Conservation (phyloP, 35 echinoderm and acorn worm species). For the Diadema setosum region DNA sequence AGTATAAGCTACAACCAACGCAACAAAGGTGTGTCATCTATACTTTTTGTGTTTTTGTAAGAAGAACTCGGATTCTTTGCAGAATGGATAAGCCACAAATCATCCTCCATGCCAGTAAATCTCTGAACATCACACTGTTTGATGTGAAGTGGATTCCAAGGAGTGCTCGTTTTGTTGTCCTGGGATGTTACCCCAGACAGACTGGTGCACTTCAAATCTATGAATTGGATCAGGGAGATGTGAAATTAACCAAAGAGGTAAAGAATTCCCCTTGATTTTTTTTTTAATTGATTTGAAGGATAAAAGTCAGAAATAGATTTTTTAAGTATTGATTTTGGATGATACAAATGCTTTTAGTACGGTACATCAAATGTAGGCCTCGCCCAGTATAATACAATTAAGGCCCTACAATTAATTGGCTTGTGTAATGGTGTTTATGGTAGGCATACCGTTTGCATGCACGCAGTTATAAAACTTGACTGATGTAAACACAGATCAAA, state of each 20-base stretch:
- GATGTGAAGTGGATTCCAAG: constrained; percentile 91
- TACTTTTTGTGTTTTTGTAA: no score
- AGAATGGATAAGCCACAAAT: constrained; percentile 95
- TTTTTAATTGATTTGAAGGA: background rate
- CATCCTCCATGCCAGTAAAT: constrained; percentile 72
- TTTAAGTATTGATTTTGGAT: background rate
- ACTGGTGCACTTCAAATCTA: constrained; percentile 90
- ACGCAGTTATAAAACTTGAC: no score
- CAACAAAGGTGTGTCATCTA: no score
- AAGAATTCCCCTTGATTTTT: background rate
- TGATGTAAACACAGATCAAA: no score
- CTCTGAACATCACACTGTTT: constrained; percentile 79
- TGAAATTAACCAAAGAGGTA: constrained; percentile 72
- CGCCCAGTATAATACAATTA: no score
- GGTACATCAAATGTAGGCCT: background rate
- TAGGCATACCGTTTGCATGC: no score
- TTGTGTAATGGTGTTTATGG: background rate
- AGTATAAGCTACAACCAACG: no score
- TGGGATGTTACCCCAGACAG: constrained; percentile 85
- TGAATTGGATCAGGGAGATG: constrained; percentile 72
- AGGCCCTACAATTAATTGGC: no score
- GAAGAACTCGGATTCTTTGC: no score
- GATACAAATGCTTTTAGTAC: background rate
- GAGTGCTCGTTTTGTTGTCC: constrained; percentile 96
- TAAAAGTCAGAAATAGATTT: background rate